Evolutionary conservation across 2,113 vertebrate genomes (phyloP), one percentile per base, ranked within the genome.

Genomic region (Leucoraja erinaceus): DNA sequence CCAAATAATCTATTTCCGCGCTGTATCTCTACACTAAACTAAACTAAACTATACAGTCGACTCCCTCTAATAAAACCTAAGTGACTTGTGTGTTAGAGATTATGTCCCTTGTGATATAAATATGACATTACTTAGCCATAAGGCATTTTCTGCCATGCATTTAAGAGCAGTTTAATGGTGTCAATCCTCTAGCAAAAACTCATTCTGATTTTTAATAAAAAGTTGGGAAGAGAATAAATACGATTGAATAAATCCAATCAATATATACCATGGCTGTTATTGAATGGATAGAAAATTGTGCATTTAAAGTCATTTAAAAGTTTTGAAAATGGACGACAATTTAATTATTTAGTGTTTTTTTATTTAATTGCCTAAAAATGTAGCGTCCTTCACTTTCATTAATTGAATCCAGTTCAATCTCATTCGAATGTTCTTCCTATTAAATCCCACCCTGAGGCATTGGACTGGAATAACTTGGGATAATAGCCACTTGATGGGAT

Each of bases 361-460:
- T 25, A 61, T 86, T 86, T n/a, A 86, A 86, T 86, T 86, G 56
- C 56, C 22, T 59, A 61, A 86, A 86, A 56, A 61, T 86, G 59
- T 86, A 86, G 59, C 61, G 54, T 5, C 0, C 56, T 61, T 61
- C 28, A 5, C 4, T 61, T 61, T 86, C 14, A 86, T 86, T 86
- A 59, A n/a, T 11, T 1, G 56, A 61, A 86, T 59, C 54, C 6
- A 86, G 61, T n/a, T 59, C 0, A 59, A 59, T 61, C 81, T 86
- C 25, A 28, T 86, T 61, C 25, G 54, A 86, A 12, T n/a, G 22
- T 86, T 86, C 56, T 86, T n/a, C 28, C 20, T 86, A 59, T n/a
- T 10, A 61, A 86, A 61, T 11, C 11, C 12, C 61, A 61, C 61
- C 81, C 54, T n/a, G 81, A 25, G 56, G 38, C 22, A 54, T 5